These are phyloP conservation scores for Drosophila prostipennis DNA, from an alignment of 2,888 invertebrate species.

Conservation along the genomic window DNA sequence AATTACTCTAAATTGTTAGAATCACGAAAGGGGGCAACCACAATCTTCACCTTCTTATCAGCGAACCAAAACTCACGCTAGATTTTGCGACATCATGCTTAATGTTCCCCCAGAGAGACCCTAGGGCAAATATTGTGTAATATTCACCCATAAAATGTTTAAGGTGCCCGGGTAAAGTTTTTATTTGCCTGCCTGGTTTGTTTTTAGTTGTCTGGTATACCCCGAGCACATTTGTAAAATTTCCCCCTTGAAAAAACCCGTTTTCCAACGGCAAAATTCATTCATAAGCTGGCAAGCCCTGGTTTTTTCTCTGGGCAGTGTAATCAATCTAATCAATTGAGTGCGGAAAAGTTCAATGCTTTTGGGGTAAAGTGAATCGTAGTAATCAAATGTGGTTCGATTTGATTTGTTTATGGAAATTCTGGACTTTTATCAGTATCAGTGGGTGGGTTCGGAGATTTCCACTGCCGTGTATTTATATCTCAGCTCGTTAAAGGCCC, in stretches of 20 bases:
- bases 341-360: slow-evolving; percentile 28
- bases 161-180: slow-evolving; percentile 6
- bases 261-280: slow-evolving; percentile 26
- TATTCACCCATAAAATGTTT: slow-evolving; percentile 6
- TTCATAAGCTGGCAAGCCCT: slow-evolving; percentile 23
- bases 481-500: slow-evolving; percentile 5
- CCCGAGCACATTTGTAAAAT: slow-evolving; percentile 19
- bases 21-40: slow-evolving; percentile 5
- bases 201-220: slow-evolving; percentile 6
- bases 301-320: background rate
- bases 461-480: slow-evolving; percentile 10
- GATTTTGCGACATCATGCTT: slow-evolving; percentile 38
- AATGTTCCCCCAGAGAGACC: slow-evolving; percentile 14
- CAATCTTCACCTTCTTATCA: slow-evolving; percentile 31
- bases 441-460: slow-evolving; percentile 11
- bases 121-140: slow-evolving; percentile 25
- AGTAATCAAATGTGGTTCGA: slow-evolving; percentile 19
- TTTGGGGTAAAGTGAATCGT: background rate
- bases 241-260: slow-evolving; percentile 35
- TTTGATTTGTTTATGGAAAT: slow-evolving; percentile 34
- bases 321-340: slow-evolving; percentile 19
- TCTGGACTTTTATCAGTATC: slow-evolving; percentile 19
- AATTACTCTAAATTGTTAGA: slow-evolving; percentile 16
- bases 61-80: background rate
- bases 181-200: slow-evolving; percentile 10